Percentiles rank a stretch among this genome's conserved stretches.
phyloP scores from a whole-genome alignment of 2,113 vertebrate species.

The Benitochromis conjunctus region DNA sequence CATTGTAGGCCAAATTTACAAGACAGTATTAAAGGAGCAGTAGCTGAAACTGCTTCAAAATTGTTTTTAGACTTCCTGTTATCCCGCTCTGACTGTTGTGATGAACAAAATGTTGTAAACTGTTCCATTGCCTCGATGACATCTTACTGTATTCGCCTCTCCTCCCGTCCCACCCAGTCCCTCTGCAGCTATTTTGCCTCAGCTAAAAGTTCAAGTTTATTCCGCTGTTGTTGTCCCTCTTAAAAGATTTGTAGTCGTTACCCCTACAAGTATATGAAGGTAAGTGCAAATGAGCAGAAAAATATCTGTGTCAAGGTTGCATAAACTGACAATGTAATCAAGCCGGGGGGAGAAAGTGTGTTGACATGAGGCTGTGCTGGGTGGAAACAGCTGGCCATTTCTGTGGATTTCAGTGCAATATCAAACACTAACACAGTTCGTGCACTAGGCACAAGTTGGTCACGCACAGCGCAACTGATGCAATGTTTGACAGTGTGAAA shows the following conservation, averaged over 20 bases:
- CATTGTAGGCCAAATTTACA: slow-evolving; percentile 25
- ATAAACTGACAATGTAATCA: slow-evolving; percentile 8
- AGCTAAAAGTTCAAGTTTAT: slow-evolving; percentile 13
- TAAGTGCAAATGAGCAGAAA: slow-evolving; percentile 10
- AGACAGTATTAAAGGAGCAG: neutral
- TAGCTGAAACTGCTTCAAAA: neutral
- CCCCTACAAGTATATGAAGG: neutral
- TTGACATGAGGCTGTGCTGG: slow-evolving; percentile 18
- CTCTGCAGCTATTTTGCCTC: neutral
- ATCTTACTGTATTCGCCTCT: slow-evolving; percentile 18
- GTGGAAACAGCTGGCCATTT: slow-evolving; percentile 27
- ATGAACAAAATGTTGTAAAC: slow-evolving; percentile 25
- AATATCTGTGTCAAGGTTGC: slow-evolving; percentile 2
- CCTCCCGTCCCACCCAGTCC: neutral
- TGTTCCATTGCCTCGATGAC: slow-evolving; percentile 25
- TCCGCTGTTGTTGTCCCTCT: neutral
- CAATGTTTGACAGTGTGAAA: neutral
- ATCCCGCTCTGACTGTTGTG: slow-evolving; percentile 11
- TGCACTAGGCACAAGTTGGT: neutral
- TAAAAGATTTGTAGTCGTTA: neutral
- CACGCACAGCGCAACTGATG: neutral
- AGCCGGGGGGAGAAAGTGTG: neutral
- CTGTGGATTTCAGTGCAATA: neutral
- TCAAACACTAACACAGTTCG: neutral
- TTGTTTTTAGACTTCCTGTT: neutral